phyloP scores from a whole-genome alignment of 2,113 vertebrate genomes.

The Apodemus speciosus region DNA sequence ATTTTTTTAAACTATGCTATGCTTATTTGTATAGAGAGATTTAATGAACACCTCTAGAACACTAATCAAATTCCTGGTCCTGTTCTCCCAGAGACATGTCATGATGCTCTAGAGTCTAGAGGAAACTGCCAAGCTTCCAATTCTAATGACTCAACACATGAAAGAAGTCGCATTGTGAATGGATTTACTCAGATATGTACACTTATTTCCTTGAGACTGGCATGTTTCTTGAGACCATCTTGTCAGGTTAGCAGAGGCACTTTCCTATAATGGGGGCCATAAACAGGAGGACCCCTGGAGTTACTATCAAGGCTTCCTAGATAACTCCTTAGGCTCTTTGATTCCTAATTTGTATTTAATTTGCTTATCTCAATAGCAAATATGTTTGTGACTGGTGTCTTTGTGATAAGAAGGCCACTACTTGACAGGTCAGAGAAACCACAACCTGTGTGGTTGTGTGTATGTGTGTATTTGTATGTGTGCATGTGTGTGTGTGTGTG shows the following conservation, averaged over 20 bases:
- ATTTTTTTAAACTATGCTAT: background rate
- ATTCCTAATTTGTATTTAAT: background rate
- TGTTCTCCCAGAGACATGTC: background rate
- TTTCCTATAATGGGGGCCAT: background rate
- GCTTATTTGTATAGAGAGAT: background rate
- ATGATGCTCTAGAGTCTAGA: background rate
- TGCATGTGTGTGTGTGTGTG: no score
- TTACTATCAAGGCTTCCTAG: background rate
- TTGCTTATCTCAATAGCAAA: background rate
- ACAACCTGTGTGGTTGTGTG: background rate
- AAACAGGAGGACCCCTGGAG: background rate
- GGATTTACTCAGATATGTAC: background rate
- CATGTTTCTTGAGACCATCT: background rate
- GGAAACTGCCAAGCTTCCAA: background rate
- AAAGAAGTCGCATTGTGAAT: background rate
- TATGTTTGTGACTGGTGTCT: background rate
- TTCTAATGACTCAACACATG: background rate
- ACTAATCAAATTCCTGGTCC: background rate
- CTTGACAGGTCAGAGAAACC: background rate
- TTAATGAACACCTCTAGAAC: background rate
- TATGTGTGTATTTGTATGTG: no score
- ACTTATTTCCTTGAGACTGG: background rate
- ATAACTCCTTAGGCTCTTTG: background rate
- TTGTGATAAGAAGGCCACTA: background rate
- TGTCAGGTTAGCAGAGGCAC: background rate